A percentile compares a stretch with the other conserved stretches of the same genome.
Conservation (phyloP, 2,113 vertebrate species). For the Campylomormyrus tamandua region DNA sequence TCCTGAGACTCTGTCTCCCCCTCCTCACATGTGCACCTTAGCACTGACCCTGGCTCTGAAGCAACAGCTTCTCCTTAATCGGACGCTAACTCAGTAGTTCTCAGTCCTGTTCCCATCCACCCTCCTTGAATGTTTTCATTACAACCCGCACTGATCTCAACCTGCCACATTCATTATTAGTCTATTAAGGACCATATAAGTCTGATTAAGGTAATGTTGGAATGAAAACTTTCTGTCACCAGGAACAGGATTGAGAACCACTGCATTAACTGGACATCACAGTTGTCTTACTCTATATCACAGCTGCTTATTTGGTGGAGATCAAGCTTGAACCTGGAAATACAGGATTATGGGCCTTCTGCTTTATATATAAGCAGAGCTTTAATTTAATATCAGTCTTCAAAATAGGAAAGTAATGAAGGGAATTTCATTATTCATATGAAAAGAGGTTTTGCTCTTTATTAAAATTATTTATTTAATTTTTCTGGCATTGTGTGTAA, state of each 20-base stretch:
- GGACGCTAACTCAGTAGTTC: not conserved
- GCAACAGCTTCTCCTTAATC: not conserved
- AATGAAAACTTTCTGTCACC: not conserved
- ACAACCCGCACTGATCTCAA: not conserved
- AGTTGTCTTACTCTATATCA: not conserved
- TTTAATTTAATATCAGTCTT: not conserved
- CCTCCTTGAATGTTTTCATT: not conserved
- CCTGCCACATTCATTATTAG: not conserved
- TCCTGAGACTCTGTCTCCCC: conserved; percentile 9
- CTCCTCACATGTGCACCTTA: conserved; percentile 45
- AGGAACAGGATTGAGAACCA: not conserved
- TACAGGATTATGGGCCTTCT: not conserved
- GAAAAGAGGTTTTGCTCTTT: not conserved
- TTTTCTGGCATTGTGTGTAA: not conserved
- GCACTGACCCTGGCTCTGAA: not conserved
- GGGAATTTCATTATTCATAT: not conserved
- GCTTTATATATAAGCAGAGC: not conserved
- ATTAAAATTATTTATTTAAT: not conserved
- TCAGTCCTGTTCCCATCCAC: not conserved
- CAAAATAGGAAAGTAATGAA: not conserved
- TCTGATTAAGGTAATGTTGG: not conserved
- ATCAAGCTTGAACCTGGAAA: not conserved
- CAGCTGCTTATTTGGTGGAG: not conserved
- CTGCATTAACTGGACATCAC: not conserved
- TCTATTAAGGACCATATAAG: too few species aligned